phyloP scores from a whole-genome alignment of 2,888 invertebrate genomes.

The Aphodius granarius region DNA sequence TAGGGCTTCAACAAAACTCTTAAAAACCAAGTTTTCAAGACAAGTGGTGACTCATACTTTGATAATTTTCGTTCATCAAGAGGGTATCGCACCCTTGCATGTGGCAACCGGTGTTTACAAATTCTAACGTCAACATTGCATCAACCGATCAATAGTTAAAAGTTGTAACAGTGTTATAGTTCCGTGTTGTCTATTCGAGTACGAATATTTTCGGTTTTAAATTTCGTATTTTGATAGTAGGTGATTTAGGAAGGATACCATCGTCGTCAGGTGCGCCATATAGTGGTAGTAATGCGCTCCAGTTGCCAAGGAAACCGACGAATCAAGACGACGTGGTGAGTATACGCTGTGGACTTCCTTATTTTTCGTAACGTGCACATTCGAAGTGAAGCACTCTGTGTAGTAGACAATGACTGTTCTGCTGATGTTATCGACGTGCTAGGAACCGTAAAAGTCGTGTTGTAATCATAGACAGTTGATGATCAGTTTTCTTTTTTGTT shows the following conservation, averaged over 20 bases:
- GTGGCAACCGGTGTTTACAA: not conserved
- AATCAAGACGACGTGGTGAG: conserved; percentile 44
- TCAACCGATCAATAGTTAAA: not conserved
- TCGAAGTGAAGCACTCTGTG: not conserved
- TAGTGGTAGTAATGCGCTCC: conserved; percentile 44
- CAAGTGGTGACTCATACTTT: not conserved
- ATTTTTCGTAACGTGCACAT: conserved; percentile 20
- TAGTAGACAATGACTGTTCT: not conserved
- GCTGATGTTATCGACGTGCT: not conserved
- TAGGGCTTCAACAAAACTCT: not conserved
- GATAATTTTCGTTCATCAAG: not conserved
- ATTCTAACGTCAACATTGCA: not conserved
- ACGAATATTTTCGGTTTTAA: not conserved
- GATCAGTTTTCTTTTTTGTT: not conserved
- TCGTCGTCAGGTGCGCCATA: conserved; percentile 26
- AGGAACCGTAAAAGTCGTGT: not conserved
- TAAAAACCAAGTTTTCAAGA: not conserved
- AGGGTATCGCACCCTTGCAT: not conserved
- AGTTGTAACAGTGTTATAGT: not conserved
- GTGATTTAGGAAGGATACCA: conserved; percentile 19
- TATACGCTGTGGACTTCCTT: conserved; percentile 16
- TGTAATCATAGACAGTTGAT: not conserved
- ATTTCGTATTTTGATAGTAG: not conserved
- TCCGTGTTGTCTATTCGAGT: not conserved
- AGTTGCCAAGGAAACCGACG: conserved; percentile 47